Conservation (phyloP, 2,888 invertebrate genomes). For the Eupithecia centaureata region DNA sequence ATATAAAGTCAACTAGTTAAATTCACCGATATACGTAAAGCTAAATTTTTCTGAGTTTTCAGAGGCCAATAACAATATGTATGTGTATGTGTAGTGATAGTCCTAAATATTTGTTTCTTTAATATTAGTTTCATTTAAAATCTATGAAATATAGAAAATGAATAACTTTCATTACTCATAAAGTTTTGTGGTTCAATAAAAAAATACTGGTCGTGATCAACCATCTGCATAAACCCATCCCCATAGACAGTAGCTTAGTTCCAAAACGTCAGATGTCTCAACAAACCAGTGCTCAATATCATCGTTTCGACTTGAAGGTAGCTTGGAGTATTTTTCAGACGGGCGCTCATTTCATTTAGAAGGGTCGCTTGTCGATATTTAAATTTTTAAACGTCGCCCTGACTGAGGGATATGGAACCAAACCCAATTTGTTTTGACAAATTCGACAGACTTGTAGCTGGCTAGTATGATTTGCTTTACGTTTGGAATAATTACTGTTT, state of each 20-base stretch:
- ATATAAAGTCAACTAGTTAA: neutral
- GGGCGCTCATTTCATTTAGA: constrained; percentile 72
- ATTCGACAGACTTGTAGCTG: constrained; percentile 61
- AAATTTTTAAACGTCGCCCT: constrained; percentile 78
- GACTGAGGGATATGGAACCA: constrained; percentile 56
- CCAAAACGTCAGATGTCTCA: constrained; percentile 52
- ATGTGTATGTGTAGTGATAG: neutral
- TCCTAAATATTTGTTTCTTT: no score
- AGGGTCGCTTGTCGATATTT: constrained; percentile 77
- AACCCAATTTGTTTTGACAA: constrained; percentile 74
- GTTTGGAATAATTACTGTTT: constrained; percentile 1
- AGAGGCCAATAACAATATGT: neutral
- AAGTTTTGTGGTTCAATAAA: neutral
- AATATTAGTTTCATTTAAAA: no score
- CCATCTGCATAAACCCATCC: constrained; percentile 49
- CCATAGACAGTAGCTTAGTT: constrained; percentile 38
- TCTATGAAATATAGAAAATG: no score
- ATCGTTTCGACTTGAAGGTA: constrained; percentile 49
- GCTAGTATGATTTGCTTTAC: constrained; percentile 38
- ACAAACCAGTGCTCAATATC: constrained; percentile 42
- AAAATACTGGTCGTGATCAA: neutral
- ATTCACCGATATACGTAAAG: neutral
- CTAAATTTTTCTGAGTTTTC: neutral
- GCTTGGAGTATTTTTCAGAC: constrained; percentile 64
- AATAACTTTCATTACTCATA: no score